Conservation (phyloP, 2,113 vertebrate species). For the Chionis minor region DNA sequence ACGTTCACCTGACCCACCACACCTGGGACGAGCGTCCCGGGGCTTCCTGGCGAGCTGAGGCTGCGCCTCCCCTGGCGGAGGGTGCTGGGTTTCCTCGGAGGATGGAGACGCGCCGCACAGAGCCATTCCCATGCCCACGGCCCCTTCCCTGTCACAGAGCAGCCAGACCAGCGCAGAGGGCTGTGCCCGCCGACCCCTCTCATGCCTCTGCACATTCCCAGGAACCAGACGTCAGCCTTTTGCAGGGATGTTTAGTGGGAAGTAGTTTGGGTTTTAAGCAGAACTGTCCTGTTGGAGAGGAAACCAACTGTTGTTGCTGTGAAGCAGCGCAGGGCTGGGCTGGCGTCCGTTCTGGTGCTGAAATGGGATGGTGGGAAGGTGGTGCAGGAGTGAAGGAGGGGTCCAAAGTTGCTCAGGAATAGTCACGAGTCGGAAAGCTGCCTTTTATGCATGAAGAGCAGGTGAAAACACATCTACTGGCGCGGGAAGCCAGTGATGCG, state of each 20-base stretch:
- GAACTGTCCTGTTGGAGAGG: not conserved
- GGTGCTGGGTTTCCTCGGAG: not conserved
- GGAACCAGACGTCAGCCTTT: not conserved
- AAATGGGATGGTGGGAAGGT: not conserved
- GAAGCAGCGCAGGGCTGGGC: not conserved
- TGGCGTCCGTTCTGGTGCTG: not conserved
- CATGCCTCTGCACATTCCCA: not conserved
- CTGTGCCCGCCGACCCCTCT: not conserved
- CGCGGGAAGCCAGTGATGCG: accelerated
- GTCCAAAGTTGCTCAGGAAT: not conserved
- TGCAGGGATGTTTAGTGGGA: not conserved
- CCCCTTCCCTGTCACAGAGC: not conserved
- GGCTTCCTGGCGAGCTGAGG: not conserved
- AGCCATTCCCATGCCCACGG: not conserved
- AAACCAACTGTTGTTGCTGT: not conserved
- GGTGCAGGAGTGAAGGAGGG: not conserved
- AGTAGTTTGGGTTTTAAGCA: not conserved
- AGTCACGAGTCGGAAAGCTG: not conserved
- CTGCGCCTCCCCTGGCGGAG: not conserved
- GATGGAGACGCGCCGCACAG: not conserved
- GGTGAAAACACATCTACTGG: not conserved
- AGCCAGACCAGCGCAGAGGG: not conserved
- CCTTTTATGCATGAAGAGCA: not conserved
- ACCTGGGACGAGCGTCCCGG: not conserved
- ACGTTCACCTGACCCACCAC: not conserved